Base-by-base conservation (phyloP, 2,797 vertebrate species). In the Taeniopygia guttata region DNA sequence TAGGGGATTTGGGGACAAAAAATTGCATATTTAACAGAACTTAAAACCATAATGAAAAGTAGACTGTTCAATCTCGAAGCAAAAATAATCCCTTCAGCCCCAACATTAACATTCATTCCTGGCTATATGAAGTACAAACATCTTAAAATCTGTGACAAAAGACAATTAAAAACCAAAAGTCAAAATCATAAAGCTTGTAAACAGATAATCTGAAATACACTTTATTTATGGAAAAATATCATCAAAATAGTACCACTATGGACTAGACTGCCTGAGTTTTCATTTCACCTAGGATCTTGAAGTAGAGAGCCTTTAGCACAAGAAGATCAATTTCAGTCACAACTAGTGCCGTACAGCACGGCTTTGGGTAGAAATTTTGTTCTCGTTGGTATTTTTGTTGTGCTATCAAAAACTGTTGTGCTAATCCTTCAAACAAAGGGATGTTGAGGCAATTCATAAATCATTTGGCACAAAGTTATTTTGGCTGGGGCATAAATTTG, bases 381-480 rank as follows among this genome's bases (percentile, higher is more conserved):
- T 96, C 96, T 98, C 40, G 89, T 93, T 98, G 97, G 96, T 97
- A 94, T 95, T 97, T 96, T 87, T 97, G 97, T 97, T 98, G 98
- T 98, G 97, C 98, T 98, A 97, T 98, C 97, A 94, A 98, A 98
- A 98, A 97, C 96, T 96, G 88, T 97, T 98, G 98, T 98, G 97
- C 97, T 98, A 97, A 98, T 98, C 96, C 96, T 98, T 97, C 95
- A 95, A 95, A 97, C 66, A 96, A 97, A 97, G 97, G 96, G 95
- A 94, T 92, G 82, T 79, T 96, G 97, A 98, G 98, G 98, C 98
- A 98, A 98, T 98, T 97, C 96, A 97, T 97, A 95, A 93, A 98
- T 97, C 97, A 98, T 99, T 99, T 99, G 99, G 99, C 99, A 99
- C 98, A 97, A 98, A 98, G 98, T 98, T 97, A 97, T 98, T 98